Percentiles rank a stretch among this genome's conserved stretches.
phyloP scores from a whole-genome alignment of 2,113 vertebrate species.

The Lepus europaeus region DNA sequence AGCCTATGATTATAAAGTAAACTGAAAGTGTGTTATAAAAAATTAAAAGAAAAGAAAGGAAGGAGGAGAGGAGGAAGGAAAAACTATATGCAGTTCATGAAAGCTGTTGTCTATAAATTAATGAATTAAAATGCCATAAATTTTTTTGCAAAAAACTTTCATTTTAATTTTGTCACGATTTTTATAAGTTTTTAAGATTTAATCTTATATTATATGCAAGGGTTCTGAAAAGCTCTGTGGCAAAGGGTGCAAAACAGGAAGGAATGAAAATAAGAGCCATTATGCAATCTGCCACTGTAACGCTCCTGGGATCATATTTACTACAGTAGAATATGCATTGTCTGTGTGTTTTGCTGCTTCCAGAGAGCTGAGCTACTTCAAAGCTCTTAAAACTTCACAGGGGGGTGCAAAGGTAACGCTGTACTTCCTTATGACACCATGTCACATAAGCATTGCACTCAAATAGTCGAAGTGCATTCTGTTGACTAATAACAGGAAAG shows the following conservation, averaged over 20 bases:
- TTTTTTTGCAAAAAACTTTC: no score
- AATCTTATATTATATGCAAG: neutral
- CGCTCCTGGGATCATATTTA: neutral
- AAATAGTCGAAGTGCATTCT: conserved; percentile 13
- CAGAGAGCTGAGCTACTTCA: neutral
- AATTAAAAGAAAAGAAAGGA: no score
- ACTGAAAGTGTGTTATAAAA: no score
- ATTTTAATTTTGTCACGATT: neutral
- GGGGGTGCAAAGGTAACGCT: neutral
- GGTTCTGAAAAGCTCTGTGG: neutral
- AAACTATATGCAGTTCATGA: no score
- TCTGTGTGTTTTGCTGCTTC: neutral
- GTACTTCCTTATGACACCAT: neutral
- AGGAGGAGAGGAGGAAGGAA: no score
- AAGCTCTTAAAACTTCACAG: neutral
- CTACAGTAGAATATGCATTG: neutral
- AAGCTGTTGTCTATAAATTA: no score
- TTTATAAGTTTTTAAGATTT: neutral
- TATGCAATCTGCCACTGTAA: neutral
- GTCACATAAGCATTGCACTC: neutral
- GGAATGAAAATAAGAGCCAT: neutral
- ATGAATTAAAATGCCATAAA: no score
- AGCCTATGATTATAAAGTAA: no score
- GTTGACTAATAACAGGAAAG: conserved; percentile 61
- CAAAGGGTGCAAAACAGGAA: neutral